Evolutionary conservation across 2,797 vertebrate genomes (phyloP), one percentile per base, ranked within the genome.

Genomic region (Otolemur crassicaudatus): DNA sequence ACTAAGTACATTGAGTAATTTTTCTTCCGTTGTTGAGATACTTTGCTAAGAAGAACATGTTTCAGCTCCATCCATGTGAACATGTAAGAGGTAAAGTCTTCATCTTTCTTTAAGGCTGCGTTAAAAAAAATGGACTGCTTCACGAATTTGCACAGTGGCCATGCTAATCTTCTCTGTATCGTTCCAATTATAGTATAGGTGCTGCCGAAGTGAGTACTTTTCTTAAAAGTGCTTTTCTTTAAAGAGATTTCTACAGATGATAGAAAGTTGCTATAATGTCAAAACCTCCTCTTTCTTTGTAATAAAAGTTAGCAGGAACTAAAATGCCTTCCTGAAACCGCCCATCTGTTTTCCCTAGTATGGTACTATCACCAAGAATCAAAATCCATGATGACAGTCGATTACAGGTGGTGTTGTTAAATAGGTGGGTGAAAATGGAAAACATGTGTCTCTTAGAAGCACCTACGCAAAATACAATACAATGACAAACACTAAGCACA

Each of bases 221-320:
- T 6, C 40, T 40, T 40, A 40, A 40, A 40, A 40, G 40, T 40
- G 40, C 40, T 43, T 43, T 43, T 43, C 40, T 43, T 53, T n/a
- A n/a, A 95, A 91, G 65, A 61, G 2, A 88, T 91, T 73, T 94
- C 20, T 69, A n/a, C 40, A 70, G 29, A 79, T 73, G 60, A 60
- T 37, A 86, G 29, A 86, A 86, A 67, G 19, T 60, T 77, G 3
- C 37, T 84, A 7, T 76, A 37, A 82, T 65, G 46, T 89, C 46
- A 63, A 73, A 63, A 19, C 19, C n/a, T 67, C 12, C 27, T 70
- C 31, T 34, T 69, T 77, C 23, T 81, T 76, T 25, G 27, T 31
- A 80, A 73, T 31, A 34, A 6, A 72, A 83, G 40, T 89, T 34
- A 77, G 23, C 60, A 84, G 65, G 73, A 58, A 34, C 5, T 40